These are phyloP conservation scores for Porites australiensis DNA, from an alignment of 64 coral and sea anemone genomes.

Conservation along the genomic window DNA sequence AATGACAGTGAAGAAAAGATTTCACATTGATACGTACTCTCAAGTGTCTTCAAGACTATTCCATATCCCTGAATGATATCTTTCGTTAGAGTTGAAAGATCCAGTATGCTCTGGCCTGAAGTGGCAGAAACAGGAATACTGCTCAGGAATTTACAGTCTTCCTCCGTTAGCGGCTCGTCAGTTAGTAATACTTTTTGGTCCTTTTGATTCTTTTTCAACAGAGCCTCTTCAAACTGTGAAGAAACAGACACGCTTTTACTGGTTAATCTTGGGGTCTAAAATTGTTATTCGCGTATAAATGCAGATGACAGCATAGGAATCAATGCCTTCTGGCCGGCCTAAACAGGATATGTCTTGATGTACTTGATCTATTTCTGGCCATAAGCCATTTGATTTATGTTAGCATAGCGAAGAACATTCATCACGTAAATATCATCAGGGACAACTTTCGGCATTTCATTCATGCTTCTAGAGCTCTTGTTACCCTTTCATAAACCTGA, in stretches of 20 bases:
- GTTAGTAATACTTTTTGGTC: not conserved
- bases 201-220: not conserved
- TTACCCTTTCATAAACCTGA: too few relatives aligned
- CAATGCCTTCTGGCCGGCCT: too few relatives aligned
- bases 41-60: not conserved
- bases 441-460: too few relatives aligned
- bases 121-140: not conserved
- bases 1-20: not conserved
- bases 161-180: not conserved
- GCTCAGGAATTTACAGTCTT: not conserved
- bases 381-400: too few relatives aligned
- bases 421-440: too few relatives aligned
- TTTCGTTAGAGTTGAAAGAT: not conserved
- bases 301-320: too few relatives aligned
- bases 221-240: not conserved
- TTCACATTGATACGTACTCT: not conserved
- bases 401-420: too few relatives aligned
- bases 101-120: not conserved
- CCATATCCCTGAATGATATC: conserved; percentile 17
- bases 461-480: too few relatives aligned
- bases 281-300: too few relatives aligned
- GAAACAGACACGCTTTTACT: not conserved
- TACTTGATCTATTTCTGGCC: too few relatives aligned
- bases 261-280: too few relatives aligned
- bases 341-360: too few relatives aligned